Evolutionary conservation across 2,113 vertebrate species (phyloP), one percentile per base, ranked within the genome.

Genomic region (Microcebus lehilahytsara): DNA sequence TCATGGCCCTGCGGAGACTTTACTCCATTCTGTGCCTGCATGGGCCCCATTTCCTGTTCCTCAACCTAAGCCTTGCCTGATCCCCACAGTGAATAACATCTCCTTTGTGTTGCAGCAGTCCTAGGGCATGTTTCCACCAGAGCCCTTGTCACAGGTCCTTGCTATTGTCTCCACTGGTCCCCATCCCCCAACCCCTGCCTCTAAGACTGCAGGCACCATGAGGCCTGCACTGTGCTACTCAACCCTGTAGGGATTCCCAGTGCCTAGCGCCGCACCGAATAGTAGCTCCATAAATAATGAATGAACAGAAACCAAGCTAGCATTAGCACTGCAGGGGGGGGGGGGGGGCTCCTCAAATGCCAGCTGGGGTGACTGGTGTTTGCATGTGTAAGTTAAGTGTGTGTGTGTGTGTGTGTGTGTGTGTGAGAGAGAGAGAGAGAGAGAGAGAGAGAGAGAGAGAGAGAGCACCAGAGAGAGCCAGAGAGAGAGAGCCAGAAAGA

Each of bases 291-390:
- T 13, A 14, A 37, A 22, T 8, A 23, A 42, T 27, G 49, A 58
- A 72, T 53, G 78, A 46, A 40, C 6, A 30, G 46, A 90, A 62
- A n/a, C 17, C 56, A 51, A 4, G 1, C 23, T 9, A 22, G 12
- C 3, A 4, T 22, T 4, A 53, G 32, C n/a, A 4, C 2, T 37
- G 6, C 3, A 6, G 23, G 16, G 27, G 2, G 2, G 58, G 19
- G 2, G 20, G 32, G 9, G 12, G 9, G 12, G 22, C 46, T 11
- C 4, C 37, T 17, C 49, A 34, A 32, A 32, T 13, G 66, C 53
- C 74, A 64, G 69, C 14, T 27, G 49, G 62, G 72, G 53, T 27
- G 66, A 19, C 16, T 78, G 71, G 56, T n/a, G 83, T 87, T 42
- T 79, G 51, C 11, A 25, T 69, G 77, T 87, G n/a, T 79, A n/a